Conservation (phyloP, 2,888 invertebrate species). For the Zaprionus lineosus region DNA sequence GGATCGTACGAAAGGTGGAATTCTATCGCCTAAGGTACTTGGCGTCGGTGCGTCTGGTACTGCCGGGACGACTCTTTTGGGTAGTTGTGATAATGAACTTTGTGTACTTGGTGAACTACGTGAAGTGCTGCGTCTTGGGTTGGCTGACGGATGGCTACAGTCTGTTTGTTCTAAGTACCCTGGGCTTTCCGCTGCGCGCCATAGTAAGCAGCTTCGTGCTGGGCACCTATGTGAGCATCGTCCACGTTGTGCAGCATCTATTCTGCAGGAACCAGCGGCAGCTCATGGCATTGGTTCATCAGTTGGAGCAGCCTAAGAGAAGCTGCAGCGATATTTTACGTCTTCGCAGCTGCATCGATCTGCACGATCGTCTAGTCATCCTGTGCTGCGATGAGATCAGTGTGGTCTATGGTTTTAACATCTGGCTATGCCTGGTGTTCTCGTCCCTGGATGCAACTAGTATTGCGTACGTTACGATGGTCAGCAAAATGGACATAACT, state of each 20-base stretch:
- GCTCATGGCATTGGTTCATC: conserved; percentile 26
- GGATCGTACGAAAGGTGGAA: conserved; percentile 54
- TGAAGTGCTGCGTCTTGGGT: conserved; percentile 15
- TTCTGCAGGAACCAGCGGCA: conserved; percentile 43
- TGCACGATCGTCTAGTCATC: conserved; percentile 59
- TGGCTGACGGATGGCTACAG: conserved; percentile 36
- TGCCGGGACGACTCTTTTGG: conserved; percentile 46
- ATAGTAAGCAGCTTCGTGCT: conserved; percentile 50
- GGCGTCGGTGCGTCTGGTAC: not conserved
- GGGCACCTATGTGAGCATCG: conserved; percentile 55
- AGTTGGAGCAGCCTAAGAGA: conserved; percentile 29
- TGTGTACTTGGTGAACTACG: conserved; percentile 44
- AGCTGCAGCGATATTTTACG: conserved; percentile 21
- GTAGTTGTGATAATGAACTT: conserved; percentile 35
- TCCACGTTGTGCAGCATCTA: conserved; percentile 44
- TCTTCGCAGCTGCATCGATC: conserved; percentile 53
- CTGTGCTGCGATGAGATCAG: conserved; percentile 65
- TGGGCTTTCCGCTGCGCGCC: conserved; percentile 53
- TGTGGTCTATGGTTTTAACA: conserved; percentile 64
- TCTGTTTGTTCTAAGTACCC: conserved; percentile 39
- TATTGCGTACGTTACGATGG: conserved; percentile 46
- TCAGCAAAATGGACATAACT: conserved; percentile 15
- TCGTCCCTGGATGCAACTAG: conserved; percentile 56
- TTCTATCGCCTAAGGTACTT: conserved; percentile 40
- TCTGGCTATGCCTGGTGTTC: conserved; percentile 50